A percentile compares a stretch with the other conserved stretches of the same genome.
Conservation (phyloP, 2,888 invertebrate genomes). For the Leucoma salicis region DNA sequence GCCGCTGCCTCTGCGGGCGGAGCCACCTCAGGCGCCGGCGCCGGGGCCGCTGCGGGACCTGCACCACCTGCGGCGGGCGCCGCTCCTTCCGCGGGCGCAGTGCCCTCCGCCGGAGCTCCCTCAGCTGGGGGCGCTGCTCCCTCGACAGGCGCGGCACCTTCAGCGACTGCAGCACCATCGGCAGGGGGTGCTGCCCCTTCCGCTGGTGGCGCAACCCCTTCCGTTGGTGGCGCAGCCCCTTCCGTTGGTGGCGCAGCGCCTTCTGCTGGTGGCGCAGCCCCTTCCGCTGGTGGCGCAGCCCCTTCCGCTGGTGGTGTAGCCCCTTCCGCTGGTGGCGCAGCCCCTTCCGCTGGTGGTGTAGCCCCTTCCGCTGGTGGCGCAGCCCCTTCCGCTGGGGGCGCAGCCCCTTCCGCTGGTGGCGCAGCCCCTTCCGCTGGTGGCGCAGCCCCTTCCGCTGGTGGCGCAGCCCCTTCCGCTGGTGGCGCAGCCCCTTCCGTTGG, state of each 20-base stretch:
- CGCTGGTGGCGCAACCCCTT: slow-evolving; percentile 33
- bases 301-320: slow-evolving; percentile 36
- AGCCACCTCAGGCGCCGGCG: slow-evolving; percentile 13
- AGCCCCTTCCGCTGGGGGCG: slow-evolving; percentile 39
- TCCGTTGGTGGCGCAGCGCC: slow-evolving; percentile 35
- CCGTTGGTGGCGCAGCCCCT: slow-evolving; percentile 26
- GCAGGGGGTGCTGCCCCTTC: slow-evolving; percentile 29
- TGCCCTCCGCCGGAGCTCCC: slow-evolving; percentile 21
- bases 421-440: slow-evolving; percentile 48
- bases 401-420: slow-evolving; percentile 41
- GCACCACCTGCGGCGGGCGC: too few species aligned
- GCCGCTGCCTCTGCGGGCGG: slow-evolving; percentile 32
- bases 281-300: slow-evolving; percentile 32
- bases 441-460: slow-evolving; percentile 40
- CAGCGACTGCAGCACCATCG: slow-evolving; percentile 27
- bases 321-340: slow-evolving; percentile 29
- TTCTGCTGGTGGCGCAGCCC: slow-evolving; percentile 45
- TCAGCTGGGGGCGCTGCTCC: slow-evolving; percentile 26
- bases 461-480: slow-evolving; percentile 36
- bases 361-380: slow-evolving; percentile 41
- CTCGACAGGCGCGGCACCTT: slow-evolving; percentile 20
- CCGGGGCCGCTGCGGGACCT: too few species aligned
- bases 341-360: slow-evolving; percentile 37
- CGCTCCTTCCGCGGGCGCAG: slow-evolving; percentile 24
- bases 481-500: slow-evolving; percentile 18